Evolutionary conservation across 2,888 invertebrate genomes (phyloP), one percentile per base, ranked within the genome.

Genomic region (Tipula unca): DNA sequence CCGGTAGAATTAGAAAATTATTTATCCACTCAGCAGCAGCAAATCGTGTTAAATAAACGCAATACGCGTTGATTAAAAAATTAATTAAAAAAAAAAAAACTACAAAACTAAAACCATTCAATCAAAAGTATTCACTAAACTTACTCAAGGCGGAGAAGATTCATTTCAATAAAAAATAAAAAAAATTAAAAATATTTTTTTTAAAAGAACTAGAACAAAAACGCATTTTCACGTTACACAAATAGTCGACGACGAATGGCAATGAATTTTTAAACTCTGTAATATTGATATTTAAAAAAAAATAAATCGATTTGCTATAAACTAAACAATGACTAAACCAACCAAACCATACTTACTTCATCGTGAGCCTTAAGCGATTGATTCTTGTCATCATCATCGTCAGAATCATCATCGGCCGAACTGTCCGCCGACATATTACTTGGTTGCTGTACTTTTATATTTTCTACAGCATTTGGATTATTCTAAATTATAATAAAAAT

Each of bases 401-500:
- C 91, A 0, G 90, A 89, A 86, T 91, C 91, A 86, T 91, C 91
- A 85, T 91, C 91, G 29, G 88, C 90, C 20, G 91, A 91, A 87
- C 90, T 90, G 86, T 91, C 90, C 1, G 88, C 88, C 29, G 86
- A 83, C 85, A 86, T 86, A 86, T 87, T 85, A 86, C 87, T 85
- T 85, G 86, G 82, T 32, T 85, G 69, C 69, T 20, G 25, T 25
- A 86, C 48, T 69, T 83, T 29, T 84, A 48, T 85, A 69, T 84
- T 29, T 36, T 39, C 85, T 84, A 42, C 20, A 85, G 42, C 32
- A 85, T 48, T 85, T 84, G 84, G 20, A 36, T 83, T 83, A 83
- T 84, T 84, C 84, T 84, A 20, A 84, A 82, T 29, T 82, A 4
- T 39, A 39, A 48, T 85, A 69, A 20, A 32, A 84, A 69, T 83